A percentile compares a stretch with the other conserved stretches of the same genome.
phyloP scores from a whole-genome alignment of 2,888 invertebrate species.

The Osmoderma eremita region DNA sequence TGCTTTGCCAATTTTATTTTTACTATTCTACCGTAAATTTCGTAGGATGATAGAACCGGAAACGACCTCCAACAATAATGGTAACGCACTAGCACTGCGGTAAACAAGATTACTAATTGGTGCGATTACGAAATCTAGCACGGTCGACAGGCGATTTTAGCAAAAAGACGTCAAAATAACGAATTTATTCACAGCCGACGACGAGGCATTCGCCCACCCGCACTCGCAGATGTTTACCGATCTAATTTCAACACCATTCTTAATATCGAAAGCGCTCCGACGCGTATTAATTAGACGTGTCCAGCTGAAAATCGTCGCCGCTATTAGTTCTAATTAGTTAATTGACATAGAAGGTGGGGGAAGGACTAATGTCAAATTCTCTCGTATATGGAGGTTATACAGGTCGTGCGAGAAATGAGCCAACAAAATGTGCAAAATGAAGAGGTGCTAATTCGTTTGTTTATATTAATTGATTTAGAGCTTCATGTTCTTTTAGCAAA shows the following conservation, averaged over 20 bases:
- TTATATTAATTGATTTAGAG: no score
- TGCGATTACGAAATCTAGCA: neutral
- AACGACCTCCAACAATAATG: neutral
- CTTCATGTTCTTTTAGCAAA: no score
- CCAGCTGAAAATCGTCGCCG: slow-evolving; percentile 9
- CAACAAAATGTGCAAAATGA: no score
- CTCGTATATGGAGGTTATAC: no score
- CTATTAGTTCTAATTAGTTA: slow-evolving; percentile 24
- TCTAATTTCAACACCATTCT: slow-evolving; percentile 27
- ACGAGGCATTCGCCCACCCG: neutral
- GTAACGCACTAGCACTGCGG: neutral
- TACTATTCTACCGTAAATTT: neutral
- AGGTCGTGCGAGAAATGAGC: no score
- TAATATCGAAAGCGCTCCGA: slow-evolving; percentile 7
- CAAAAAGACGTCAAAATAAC: slow-evolving; percentile 13
- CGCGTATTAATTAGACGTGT: slow-evolving; percentile 20
- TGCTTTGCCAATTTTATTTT: slow-evolving; percentile 2
- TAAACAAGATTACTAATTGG: neutral
- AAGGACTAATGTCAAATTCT: no score
- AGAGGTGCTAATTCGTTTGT: no score
- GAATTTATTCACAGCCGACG: slow-evolving; percentile 4
- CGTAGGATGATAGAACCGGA: neutral
- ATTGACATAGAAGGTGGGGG: neutral
- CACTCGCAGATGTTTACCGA: slow-evolving; percentile 27
- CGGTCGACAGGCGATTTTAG: no score